These are phyloP conservation scores for Agrotis puta DNA, from an alignment of 2,888 invertebrate genomes.

Conservation along the genomic window DNA sequence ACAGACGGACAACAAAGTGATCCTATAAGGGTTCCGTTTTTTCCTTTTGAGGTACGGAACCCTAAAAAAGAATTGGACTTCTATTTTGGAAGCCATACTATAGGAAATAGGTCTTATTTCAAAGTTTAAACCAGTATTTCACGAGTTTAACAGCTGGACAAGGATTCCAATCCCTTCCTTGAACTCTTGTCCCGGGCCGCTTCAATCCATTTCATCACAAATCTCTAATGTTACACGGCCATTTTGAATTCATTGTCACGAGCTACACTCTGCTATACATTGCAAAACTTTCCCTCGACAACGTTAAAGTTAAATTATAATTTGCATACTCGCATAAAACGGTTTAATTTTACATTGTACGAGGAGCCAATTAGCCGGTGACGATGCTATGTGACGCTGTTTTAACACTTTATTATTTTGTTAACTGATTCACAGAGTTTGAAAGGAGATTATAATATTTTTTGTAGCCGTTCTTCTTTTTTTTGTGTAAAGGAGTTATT, in stretches of 20 bases:
- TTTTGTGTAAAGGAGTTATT: not conserved
- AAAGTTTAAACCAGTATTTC: too few relatives aligned
- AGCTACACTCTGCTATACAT: constrained; percentile 23
- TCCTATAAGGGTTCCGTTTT: too few relatives aligned
- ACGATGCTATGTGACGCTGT: constrained; percentile 31
- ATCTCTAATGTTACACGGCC: constrained; percentile 13
- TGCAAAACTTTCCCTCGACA: constrained; percentile 51
- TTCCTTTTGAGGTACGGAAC: too few relatives aligned
- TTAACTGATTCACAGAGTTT: not conserved
- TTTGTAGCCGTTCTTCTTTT: not conserved
- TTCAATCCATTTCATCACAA: not conserved
- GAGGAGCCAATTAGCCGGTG: constrained; percentile 45
- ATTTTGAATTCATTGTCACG: constrained; percentile 45
- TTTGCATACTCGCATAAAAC: constrained; percentile 62
- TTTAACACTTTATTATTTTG: constrained; percentile 49
- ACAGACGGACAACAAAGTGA: too few relatives aligned
- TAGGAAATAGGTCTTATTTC: too few relatives aligned
- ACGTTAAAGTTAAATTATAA: constrained; percentile 63
- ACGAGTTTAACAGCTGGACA: too few relatives aligned
- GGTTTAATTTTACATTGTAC: constrained; percentile 60
- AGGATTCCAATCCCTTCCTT: too few relatives aligned
- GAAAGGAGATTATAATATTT: not conserved
- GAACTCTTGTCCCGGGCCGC: too few relatives aligned
- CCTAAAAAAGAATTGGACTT: too few relatives aligned
- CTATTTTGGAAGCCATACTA: too few relatives aligned